Evolutionary conservation across 2,113 vertebrate species (phyloP).

Genomic region (Dinomys branickii): DNA sequence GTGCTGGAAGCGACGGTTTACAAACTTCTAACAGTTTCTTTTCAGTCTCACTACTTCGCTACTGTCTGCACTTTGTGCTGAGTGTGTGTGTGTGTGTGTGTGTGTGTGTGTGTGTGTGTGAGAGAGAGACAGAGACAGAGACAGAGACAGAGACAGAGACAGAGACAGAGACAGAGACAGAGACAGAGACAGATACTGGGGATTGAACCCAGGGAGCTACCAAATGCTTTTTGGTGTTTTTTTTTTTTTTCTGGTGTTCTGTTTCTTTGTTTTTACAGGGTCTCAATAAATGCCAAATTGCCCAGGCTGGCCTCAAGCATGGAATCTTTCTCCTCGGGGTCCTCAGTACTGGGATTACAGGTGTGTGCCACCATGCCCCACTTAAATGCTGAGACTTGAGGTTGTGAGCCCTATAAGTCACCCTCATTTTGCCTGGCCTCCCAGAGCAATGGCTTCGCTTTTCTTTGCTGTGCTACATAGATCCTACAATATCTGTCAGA

Average conservation of each 20-base stretch:
- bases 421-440: neutral
- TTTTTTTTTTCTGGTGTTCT: neutral
- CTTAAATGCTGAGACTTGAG: neutral
- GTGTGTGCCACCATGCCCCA: neutral
- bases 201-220: neutral
- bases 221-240: neutral
- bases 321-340: neutral
- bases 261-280: neutral
- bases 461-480: neutral
- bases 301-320: neutral
- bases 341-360: neutral
- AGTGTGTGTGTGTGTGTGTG: neutral
- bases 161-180: no score
- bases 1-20: neutral
- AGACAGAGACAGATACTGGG: no score
- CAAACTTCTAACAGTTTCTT: neutral
- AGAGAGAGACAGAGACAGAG: no score
- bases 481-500: neutral
- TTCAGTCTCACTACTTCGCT: neutral
- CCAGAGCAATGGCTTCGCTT: neutral
- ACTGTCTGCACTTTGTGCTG: neutral
- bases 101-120: neutral
- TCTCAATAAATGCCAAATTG: neutral
- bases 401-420: neutral
- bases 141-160: no score